Conservation (phyloP, 2,888 invertebrate species). For the Drosophila pseudotakahashii region DNA sequence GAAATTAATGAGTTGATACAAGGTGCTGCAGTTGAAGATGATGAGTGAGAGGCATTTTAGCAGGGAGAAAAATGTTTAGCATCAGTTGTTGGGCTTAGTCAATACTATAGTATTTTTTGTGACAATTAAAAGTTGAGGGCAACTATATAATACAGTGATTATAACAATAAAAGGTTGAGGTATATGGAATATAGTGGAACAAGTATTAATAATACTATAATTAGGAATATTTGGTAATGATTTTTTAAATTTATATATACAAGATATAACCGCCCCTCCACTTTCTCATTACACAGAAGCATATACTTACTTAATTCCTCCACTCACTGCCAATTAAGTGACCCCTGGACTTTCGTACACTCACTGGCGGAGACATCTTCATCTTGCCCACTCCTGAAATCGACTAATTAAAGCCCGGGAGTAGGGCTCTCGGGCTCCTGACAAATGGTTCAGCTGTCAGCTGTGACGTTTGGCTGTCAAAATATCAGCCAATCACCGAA, state of each 20-base stretch:
- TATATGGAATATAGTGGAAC: not conserved
- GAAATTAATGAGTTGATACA: constrained; percentile 77
- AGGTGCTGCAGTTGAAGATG: constrained; percentile 31
- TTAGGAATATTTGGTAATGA: too few species aligned
- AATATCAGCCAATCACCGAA: constrained; percentile 69
- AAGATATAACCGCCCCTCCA: not conserved
- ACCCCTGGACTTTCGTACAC: constrained; percentile 1
- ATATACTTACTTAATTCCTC: not conserved
- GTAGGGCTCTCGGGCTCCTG: constrained; percentile 32
- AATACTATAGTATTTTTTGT: constrained; percentile 17
- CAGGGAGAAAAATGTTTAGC: not conserved
- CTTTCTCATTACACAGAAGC: not conserved
- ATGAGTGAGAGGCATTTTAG: not conserved
- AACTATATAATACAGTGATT: not conserved
- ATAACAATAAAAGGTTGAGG: not conserved
- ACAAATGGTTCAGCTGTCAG: constrained; percentile 81
- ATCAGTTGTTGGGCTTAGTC: not conserved
- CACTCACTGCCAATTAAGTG: constrained; percentile 5
- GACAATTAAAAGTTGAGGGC: constrained; percentile 7
- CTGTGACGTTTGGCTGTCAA: constrained; percentile 81
- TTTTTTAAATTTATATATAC: too few species aligned
- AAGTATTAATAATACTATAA: too few species aligned
- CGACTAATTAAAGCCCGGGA: constrained; percentile 57
- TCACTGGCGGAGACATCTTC: constrained; percentile 16
- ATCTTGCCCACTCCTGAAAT: not conserved